Evolutionary conservation across 2,888 invertebrate species (phyloP), one percentile per base, ranked within the genome.

Genomic region (Hemaris fuciformis): DNA sequence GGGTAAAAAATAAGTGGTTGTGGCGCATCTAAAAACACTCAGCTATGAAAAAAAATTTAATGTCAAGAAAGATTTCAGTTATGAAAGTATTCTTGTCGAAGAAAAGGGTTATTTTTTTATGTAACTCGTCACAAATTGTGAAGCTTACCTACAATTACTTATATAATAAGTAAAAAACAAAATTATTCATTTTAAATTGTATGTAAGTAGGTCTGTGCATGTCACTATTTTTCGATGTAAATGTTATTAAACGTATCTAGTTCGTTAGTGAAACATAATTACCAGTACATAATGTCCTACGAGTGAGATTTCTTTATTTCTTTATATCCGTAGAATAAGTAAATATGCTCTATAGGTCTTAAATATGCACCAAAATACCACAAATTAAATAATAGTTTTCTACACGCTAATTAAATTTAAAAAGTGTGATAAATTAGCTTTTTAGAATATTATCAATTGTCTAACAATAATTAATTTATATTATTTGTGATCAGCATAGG

Each of bases 401-500:
- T 64, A 64, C 60, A 56, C 53, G 31, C 53, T 27, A 18, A 53
- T 59, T 59, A 67, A 75, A 64, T 70, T 68, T 76, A 72, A 71
- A 75, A 80, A 75, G 79, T 79, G 83, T 84, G 82, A 84, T 83
- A 83, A 76, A 76, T 65, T 80, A 80, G 75, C 71, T 72, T 74
- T 73, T 72, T 77, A 75, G 72, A 69, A n/a, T 57, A 20, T 31
- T 5, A 15, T 27, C 8, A 25, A 23, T 48, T 60, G 7, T 48
- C 38, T 46, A 25, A 53, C 27, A 72, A 64, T 70, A 63, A 72
- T 66, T 70, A 63, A 72, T 66, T 67, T 64, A 64, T 66, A 64
- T 64, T 62, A 64, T 61, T 67, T 70, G 70, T 74, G 66, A 72
- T 71, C 75, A 63, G 70, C 67, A 67, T 72, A 72, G 69, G 66